Percentiles rank a stretch among this genome's conserved stretches.
Conservation (phyloP, 2,888 invertebrate species). For the Lasioglossum morio region DNA sequence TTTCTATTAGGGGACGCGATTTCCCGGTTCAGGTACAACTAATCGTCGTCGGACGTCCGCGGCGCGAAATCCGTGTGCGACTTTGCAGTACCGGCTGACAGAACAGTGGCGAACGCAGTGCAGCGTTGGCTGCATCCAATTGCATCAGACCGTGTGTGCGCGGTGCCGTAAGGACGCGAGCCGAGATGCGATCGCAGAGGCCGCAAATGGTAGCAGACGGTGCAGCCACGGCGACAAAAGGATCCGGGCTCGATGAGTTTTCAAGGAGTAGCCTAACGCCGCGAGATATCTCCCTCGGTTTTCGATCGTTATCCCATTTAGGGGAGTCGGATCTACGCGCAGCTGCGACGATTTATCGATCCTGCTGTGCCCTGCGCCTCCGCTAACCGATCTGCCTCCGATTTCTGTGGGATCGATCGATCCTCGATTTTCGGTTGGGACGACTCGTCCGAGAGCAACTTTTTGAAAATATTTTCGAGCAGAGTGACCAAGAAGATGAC, state of each 20-base stretch:
- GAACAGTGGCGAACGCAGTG: conserved; percentile 67
- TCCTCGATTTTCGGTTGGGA: background rate
- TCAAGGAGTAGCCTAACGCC: conserved; percentile 60
- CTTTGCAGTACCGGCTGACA: conserved; percentile 61
- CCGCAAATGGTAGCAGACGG: conserved; percentile 70
- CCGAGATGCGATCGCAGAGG: conserved; percentile 68
- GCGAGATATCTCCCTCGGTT: conserved; percentile 65
- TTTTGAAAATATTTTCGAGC: background rate
- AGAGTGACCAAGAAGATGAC: too few relatives aligned
- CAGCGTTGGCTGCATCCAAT: conserved; percentile 53
- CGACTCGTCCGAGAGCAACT: background rate
- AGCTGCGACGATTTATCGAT: conserved; percentile 56
- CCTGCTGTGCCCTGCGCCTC: background rate
- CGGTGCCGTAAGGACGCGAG: conserved; percentile 57
- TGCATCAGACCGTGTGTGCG: conserved; percentile 45
- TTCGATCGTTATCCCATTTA: conserved; percentile 78
- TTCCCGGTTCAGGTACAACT: conserved; percentile 46
- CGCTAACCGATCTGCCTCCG: background rate
- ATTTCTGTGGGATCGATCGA: background rate
- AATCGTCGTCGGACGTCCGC: conserved; percentile 27
- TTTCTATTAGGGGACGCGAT: conserved; percentile 23
- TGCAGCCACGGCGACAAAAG: conserved; percentile 61
- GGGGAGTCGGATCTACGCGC: conserved; percentile 61
- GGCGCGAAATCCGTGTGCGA: conserved; percentile 52
- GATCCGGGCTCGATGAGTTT: conserved; percentile 60